Evolutionary conservation across 2,797 vertebrate species (phyloP), one percentile per base, ranked within the genome.

Genomic region (Odontamblyopus lacepedii): DNA sequence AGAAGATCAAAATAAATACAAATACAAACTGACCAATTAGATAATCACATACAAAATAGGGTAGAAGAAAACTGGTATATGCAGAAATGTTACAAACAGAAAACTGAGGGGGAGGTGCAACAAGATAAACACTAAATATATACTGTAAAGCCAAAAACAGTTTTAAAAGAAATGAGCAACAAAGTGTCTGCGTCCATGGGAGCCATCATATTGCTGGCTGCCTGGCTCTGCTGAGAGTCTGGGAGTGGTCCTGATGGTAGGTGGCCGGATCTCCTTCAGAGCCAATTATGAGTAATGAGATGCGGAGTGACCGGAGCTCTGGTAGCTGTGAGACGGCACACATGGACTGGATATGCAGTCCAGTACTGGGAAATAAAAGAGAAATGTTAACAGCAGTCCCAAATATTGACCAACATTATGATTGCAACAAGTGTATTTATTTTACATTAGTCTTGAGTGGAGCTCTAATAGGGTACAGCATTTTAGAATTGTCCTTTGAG

Each of bases 261-360:
- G 76, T 65, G 73, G 73, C 84, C 84, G 85, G 84, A 77, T 83
- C 89, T 86, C 82, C 16, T 67, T 90, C 83, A 78, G 69, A 90
- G 73, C 75, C 83, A 80, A 91, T 91, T 90, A 90, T 60, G 23
- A 73, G 72, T 90, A 89, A 93, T 90, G 83, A 88, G 77, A 91
- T 83, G 77, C 67, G 27, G 86, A 82, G 82, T 73, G 81, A 80
- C 76, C 76, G 74, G 75, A 66, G 77, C 72, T 78, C 69, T 18
- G 74, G 75, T 78, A 76, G 71, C 80, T 89, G 81, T 76, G 82
- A 85, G 83, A 83, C 66, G 66, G 72, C 77, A 85, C 75, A 72
- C 67, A 80, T 13, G 79, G 61, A 29, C 12, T 77, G 63, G 11
- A 1, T 18, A 19, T 56, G 16, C 57, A 27, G 12, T 27, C 12